Evolutionary conservation across 2,113 vertebrate genomes (phyloP).

Genomic region (Eulemur rufifrons): DNA sequence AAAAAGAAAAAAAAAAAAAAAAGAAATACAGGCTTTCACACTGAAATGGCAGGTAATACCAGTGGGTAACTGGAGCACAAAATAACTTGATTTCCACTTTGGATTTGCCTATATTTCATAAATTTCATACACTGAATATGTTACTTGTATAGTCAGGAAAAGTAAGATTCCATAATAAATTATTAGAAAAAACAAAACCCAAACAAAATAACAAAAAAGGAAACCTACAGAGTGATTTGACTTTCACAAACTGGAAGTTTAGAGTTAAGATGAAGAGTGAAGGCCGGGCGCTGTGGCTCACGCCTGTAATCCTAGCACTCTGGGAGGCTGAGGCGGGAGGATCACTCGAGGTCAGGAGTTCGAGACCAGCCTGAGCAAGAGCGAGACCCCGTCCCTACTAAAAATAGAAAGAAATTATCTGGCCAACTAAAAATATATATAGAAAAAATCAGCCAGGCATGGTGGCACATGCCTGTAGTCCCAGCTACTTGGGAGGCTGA

Average conservation of each 20-base stretch:
- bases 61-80: neutral
- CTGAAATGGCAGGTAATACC: neutral
- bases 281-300: neutral
- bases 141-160: slow-evolving; percentile 9
- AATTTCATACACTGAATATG: neutral
- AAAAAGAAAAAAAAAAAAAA: no score
- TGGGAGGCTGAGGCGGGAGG: no score
- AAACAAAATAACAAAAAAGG: neutral
- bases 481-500: no score
- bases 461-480: no score
- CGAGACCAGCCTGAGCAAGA: no score
- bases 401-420: no score
- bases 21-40: neutral
- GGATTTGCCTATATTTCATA: neutral
- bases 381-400: no score
- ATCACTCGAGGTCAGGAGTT: no score
- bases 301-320: no score
- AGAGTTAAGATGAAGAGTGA: neutral
- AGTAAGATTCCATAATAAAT: neutral
- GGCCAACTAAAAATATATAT: no score
- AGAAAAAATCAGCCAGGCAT: no score
- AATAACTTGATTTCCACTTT: neutral
- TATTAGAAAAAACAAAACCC: neutral
- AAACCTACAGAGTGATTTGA: neutral
- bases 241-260: neutral